Conservation (phyloP, 2,113 vertebrate species). For the Haliaeetus leucogaster region DNA sequence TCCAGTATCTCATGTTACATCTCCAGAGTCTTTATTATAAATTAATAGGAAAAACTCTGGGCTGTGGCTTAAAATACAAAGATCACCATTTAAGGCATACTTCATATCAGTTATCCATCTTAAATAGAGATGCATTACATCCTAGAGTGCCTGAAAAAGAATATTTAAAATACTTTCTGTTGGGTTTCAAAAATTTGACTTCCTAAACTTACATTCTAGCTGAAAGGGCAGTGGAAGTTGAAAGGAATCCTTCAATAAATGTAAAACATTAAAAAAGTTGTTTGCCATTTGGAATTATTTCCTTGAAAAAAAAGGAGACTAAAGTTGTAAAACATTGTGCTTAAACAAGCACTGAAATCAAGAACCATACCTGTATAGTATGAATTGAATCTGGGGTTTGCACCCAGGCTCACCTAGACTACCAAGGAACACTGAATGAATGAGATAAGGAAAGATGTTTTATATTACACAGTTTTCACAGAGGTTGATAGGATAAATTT, state of each 20-base stretch:
- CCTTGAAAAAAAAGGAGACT: background rate
- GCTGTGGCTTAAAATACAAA: background rate
- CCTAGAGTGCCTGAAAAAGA: background rate
- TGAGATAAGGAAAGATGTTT: background rate
- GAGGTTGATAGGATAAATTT: background rate
- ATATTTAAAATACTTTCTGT: background rate
- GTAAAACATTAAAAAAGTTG: background rate
- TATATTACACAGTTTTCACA: background rate
- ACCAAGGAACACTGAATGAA: background rate
- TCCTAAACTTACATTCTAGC: background rate
- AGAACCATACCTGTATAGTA: background rate
- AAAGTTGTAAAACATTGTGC: background rate
- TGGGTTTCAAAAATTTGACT: background rate
- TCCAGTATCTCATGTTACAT: background rate
- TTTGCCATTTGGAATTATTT: background rate
- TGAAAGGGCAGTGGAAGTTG: background rate
- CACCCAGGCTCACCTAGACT: background rate
- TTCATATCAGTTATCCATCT: background rate
- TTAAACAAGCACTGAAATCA: background rate
- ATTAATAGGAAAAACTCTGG: background rate
- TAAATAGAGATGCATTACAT: background rate
- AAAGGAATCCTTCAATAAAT: background rate
- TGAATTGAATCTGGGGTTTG: background rate
- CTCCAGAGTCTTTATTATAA: background rate
- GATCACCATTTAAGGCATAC: background rate